phyloP scores from a whole-genome alignment of 2,888 invertebrate genomes.

The Acleris cristana region DNA sequence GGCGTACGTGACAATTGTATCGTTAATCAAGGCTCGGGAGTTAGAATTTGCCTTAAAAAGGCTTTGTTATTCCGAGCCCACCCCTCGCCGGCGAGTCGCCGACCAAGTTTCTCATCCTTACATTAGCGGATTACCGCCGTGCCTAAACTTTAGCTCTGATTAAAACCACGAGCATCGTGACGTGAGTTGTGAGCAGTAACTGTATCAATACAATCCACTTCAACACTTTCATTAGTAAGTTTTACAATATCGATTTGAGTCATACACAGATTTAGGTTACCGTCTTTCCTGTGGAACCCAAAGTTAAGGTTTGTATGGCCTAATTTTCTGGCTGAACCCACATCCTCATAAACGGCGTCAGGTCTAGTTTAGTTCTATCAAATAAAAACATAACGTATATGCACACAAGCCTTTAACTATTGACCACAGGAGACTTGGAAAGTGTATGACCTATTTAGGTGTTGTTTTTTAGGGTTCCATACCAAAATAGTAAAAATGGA shows the following conservation, averaged over 20 bases:
- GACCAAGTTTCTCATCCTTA: conserved; percentile 53
- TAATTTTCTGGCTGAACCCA: too few species aligned
- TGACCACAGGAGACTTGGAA: too few species aligned
- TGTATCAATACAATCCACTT: conserved; percentile 8
- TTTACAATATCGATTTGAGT: background rate
- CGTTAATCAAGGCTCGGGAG: conserved; percentile 31
- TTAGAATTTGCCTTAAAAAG: conserved; percentile 30
- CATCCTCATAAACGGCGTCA: too few species aligned
- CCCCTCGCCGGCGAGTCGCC: conserved; percentile 27
- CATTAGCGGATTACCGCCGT: conserved; percentile 64
- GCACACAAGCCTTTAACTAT: too few species aligned
- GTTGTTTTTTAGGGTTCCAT: too few species aligned
- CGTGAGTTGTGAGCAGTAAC: conserved; percentile 55
- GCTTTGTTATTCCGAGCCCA: conserved; percentile 31
- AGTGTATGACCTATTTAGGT: too few species aligned
- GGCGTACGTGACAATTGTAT: conserved; percentile 29
- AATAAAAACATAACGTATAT: too few species aligned
- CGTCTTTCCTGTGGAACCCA: too few species aligned
- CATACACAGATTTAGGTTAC: too few species aligned
- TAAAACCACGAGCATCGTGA: conserved; percentile 62
- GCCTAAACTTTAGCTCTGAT: conserved; percentile 62
- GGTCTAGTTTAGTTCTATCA: too few species aligned
- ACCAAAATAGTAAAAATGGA: too few species aligned
- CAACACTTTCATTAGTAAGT: background rate
- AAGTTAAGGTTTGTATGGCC: too few species aligned